Conservation (phyloP, 2,888 invertebrate genomes). For the Meteorus cinctellus region DNA sequence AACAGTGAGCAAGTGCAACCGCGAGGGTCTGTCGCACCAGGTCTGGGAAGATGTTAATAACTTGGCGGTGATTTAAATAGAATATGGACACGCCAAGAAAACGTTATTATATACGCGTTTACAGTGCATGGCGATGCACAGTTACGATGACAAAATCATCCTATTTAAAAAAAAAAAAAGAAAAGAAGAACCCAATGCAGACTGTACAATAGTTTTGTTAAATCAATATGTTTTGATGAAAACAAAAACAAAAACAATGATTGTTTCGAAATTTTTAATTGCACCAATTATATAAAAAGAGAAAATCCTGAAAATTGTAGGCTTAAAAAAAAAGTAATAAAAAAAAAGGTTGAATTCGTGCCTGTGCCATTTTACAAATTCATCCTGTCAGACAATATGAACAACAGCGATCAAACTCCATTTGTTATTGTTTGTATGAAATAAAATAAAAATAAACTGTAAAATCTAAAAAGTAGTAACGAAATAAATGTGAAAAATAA, state of each 20-base stretch:
- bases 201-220: too few relatives aligned
- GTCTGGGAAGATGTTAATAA: slow-evolving; percentile 57
- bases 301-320: too few relatives aligned
- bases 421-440: too few relatives aligned
- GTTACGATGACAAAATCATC: not conserved
- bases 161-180: not conserved
- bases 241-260: too few relatives aligned
- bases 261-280: too few relatives aligned
- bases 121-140: not conserved
- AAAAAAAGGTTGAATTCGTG: too few relatives aligned
- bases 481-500: slow-evolving; percentile 19
- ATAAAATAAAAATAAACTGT: not conserved
- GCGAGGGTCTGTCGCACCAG: slow-evolving; percentile 40
- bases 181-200: not conserved
- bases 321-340: too few relatives aligned
- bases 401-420: too few relatives aligned
- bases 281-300: too few relatives aligned
- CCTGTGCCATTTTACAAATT: too few relatives aligned
- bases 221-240: too few relatives aligned
- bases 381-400: too few relatives aligned
- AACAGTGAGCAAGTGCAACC: slow-evolving; percentile 38
- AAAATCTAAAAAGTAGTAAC: not conserved
- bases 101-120: slow-evolving; percentile 2
- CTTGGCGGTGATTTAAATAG: slow-evolving; percentile 58
- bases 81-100: slow-evolving; percentile 44